Conservation (phyloP, 2,113 vertebrate species). For the Sialia sialis region DNA sequence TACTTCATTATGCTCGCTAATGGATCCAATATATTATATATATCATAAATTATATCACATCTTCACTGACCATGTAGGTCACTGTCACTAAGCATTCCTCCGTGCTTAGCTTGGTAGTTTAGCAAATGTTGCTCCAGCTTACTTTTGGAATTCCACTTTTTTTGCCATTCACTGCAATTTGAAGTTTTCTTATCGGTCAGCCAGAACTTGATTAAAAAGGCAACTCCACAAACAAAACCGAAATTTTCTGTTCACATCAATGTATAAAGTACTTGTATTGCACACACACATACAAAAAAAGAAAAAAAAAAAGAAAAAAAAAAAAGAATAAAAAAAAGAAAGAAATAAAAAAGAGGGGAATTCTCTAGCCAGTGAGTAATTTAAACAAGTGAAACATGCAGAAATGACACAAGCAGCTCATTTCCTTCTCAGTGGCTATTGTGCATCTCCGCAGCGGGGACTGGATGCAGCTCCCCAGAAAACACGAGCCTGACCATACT, state of each 20-base stretch:
- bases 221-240: not conserved
- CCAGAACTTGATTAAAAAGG: slow-evolving; percentile 28
- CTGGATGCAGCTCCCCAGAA: not conserved
- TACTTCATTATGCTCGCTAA: slow-evolving; percentile 99
- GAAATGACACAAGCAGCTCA: slow-evolving; percentile 7
- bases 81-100: slow-evolving; percentile 94
- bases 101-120: slow-evolving; percentile 81
- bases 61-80: slow-evolving; percentile 99
- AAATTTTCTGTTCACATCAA: not conserved
- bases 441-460: not conserved
- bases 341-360: too few species aligned
- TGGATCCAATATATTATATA: slow-evolving; percentile 99
- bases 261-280: not conserved
- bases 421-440: slow-evolving; percentile 8
- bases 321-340: too few species aligned
- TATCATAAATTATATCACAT: slow-evolving; percentile 99
- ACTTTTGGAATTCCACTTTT: slow-evolving; percentile 80
- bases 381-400: not conserved
- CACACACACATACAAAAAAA: not conserved
- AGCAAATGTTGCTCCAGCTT: slow-evolving; percentile 75
- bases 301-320: too few species aligned
- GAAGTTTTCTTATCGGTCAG: slow-evolving; percentile 54
- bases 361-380: not conserved
- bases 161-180: slow-evolving; percentile 61
- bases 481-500: not conserved